Conservation (phyloP, 30 jellyfish, hydroid and myxozoan species). For the Aurelia aurita complex sp. Pacific region DNA sequence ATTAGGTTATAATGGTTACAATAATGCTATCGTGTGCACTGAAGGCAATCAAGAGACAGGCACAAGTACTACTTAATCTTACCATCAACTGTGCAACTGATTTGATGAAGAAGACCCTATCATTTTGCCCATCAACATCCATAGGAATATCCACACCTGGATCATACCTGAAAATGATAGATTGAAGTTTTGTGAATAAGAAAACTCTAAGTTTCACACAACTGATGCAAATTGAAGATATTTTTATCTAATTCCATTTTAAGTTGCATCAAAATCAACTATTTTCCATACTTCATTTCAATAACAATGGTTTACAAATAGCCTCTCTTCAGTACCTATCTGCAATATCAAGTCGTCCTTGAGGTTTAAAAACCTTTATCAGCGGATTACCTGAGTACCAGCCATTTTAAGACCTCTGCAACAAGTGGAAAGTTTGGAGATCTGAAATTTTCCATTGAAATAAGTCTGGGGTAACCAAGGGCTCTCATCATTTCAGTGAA, state of each 20-base stretch:
- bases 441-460: slow-evolving; percentile 90
- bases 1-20: too few species aligned
- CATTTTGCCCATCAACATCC: slow-evolving; percentile 93
- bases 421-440: slow-evolving; percentile 89
- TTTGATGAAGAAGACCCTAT: slow-evolving; percentile 84
- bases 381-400: slow-evolving; percentile 66
- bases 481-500: slow-evolving; percentile 98
- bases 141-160: slow-evolving; percentile 88
- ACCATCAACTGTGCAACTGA: slow-evolving; percentile 96
- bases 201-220: too few species aligned
- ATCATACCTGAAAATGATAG: slow-evolving; percentile 73
- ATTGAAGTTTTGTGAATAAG: too few species aligned
- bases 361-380: neutral
- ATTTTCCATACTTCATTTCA: too few species aligned
- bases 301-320: too few species aligned
- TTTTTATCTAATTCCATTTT: too few species aligned
- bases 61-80: neutral
- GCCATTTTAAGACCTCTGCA: slow-evolving; percentile 95
- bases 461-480: slow-evolving; percentile 91
- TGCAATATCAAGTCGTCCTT: too few species aligned
- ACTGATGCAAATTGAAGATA: too few species aligned
- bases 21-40: too few species aligned
- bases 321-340: too few species aligned
- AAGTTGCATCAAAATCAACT: too few species aligned
- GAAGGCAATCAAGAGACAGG: neutral